Percentiles rank a stretch among this genome's conserved stretches.
phyloP scores from a whole-genome alignment of 2,113 vertebrate species.

The Parus major region DNA sequence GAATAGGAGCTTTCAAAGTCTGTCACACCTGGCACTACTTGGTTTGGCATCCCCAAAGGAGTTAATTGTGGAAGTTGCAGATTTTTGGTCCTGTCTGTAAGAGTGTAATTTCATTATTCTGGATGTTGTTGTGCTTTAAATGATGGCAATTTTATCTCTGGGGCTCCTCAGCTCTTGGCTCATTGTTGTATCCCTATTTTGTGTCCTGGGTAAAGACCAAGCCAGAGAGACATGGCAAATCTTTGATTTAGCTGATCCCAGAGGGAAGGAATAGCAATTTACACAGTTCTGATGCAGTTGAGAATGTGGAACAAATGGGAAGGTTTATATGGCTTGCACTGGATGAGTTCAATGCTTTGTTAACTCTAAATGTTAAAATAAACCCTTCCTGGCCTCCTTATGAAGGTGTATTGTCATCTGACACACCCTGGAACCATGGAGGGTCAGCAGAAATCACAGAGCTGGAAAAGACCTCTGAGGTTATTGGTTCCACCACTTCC shows the following conservation, averaged over 20 bases:
- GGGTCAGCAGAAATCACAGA: neutral
- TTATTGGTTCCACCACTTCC: neutral
- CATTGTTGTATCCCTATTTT: neutral
- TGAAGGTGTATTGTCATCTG: neutral
- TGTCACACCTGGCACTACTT: accelerated
- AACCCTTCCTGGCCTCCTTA: neutral
- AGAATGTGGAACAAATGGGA: neutral
- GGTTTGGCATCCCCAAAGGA: neutral
- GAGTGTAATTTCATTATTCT: neutral
- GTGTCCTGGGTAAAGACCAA: neutral
- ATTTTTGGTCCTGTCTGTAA: neutral
- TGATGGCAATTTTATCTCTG: neutral
- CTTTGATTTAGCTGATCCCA: neutral
- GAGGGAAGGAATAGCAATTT: neutral
- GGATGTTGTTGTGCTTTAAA: neutral
- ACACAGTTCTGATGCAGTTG: neutral
- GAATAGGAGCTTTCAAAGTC: neutral
- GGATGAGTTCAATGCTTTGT: neutral
- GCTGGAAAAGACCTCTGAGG: neutral
- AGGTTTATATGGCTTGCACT: neutral
- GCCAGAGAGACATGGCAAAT: neutral
- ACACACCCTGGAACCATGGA: neutral
- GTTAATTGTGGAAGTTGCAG: neutral
- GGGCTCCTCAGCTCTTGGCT: neutral
- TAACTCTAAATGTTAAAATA: neutral